Conservation (phyloP, 2,113 vertebrate species). For the Puffinus mauretanicus region DNA sequence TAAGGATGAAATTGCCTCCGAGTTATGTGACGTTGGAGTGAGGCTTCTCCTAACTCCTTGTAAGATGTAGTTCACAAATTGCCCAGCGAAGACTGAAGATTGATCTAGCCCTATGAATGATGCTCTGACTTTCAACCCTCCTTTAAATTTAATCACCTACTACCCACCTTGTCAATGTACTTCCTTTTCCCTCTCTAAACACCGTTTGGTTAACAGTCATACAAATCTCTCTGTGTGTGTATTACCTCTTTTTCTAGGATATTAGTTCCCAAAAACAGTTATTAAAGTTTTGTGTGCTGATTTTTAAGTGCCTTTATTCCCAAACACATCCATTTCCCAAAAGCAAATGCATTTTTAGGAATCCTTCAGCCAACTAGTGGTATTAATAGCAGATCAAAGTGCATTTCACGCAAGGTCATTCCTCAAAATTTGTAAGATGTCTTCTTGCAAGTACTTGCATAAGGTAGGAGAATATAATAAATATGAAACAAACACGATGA, state of each 20-base stretch:
- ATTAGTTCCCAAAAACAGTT: neutral
- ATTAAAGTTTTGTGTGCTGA: neutral
- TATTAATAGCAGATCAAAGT: neutral
- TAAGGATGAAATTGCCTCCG: neutral
- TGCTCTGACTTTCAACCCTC: neutral
- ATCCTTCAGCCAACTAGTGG: neutral
- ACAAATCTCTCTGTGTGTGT: neutral
- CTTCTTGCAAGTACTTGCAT: neutral
- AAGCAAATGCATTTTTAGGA: neutral
- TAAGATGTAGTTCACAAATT: neutral
- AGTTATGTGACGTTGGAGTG: neutral
- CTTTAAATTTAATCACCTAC: neutral
- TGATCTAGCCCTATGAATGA: neutral
- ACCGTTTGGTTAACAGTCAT: neutral
- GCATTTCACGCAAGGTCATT: neutral
- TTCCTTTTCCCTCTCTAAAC: neutral
- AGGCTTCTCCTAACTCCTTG: neutral
- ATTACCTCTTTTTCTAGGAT: neutral
- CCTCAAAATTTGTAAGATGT: neutral
- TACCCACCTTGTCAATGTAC: neutral
- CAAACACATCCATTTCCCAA: neutral
- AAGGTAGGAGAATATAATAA: neutral
- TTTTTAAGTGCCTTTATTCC: neutral
- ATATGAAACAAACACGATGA: neutral
- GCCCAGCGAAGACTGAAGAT: neutral